Conservation (phyloP, 2,797 vertebrate species). For the Orientallactaga sibirica region DNA sequence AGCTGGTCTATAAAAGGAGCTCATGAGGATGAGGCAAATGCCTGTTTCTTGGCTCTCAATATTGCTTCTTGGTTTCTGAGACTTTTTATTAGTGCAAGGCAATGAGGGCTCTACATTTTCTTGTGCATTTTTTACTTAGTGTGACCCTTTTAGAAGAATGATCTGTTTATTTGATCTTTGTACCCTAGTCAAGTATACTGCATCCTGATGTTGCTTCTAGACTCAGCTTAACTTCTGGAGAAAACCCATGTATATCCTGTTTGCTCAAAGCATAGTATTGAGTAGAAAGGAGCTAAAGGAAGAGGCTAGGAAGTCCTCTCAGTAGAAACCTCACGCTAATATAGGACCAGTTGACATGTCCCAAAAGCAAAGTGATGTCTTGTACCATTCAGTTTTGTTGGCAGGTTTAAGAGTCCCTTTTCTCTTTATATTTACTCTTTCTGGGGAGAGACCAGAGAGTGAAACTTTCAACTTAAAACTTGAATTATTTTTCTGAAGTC, state of each 20-base stretch:
- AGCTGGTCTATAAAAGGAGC: slow-evolving; percentile 93
- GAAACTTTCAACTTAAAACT: slow-evolving; percentile 58
- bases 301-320: slow-evolving; percentile 54
- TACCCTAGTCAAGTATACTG: slow-evolving; percentile 70
- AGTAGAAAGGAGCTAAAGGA: slow-evolving; percentile 51
- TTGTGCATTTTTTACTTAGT: slow-evolving; percentile 75
- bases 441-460: not conserved
- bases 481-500: slow-evolving; percentile 48
- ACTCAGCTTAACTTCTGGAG: slow-evolving; percentile 64
- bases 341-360: slow-evolving; percentile 49
- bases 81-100: slow-evolving; percentile 64
- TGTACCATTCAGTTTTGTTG: slow-evolving; percentile 28
- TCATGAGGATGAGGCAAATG: not conserved
- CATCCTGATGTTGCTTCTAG: slow-evolving; percentile 80
- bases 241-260: slow-evolving; percentile 57
- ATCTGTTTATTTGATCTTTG: slow-evolving; percentile 74
- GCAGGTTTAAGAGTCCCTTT: slow-evolving; percentile 24
- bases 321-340: slow-evolving; percentile 38
- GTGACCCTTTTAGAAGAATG: slow-evolving; percentile 73
- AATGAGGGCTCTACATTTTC: slow-evolving; percentile 73
- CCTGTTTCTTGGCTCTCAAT: slow-evolving; percentile 28
- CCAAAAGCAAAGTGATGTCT: slow-evolving; percentile 12
- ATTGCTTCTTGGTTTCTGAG: slow-evolving; percentile 34
- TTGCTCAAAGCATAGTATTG: slow-evolving; percentile 65
- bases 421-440: slow-evolving; percentile 16